phyloP scores from a whole-genome alignment of 2,113 vertebrate genomes.

The Bucco capensis region DNA sequence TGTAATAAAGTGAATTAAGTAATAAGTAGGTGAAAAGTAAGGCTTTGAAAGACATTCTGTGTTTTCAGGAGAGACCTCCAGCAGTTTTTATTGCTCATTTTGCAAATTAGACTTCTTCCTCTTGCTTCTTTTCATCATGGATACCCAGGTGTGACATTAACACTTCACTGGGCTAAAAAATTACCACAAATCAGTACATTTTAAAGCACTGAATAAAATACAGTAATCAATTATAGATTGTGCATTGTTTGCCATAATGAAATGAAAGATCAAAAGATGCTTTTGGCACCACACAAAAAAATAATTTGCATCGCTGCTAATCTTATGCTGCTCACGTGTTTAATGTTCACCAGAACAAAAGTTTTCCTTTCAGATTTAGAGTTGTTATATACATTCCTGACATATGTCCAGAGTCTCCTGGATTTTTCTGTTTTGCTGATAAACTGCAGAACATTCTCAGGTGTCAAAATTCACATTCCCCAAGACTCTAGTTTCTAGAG shows the following conservation, averaged over 20 bases:
- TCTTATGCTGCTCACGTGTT: not conserved
- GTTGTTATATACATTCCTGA: not conserved
- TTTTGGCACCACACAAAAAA: not conserved
- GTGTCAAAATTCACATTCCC: not conserved
- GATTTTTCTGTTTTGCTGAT: not conserved
- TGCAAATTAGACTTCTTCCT: not conserved
- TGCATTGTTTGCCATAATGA: not conserved
- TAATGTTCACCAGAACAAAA: not conserved
- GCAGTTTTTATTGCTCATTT: constrained; percentile 18
- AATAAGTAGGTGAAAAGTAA: not conserved
- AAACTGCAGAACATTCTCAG: not conserved
- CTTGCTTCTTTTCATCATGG: not conserved
- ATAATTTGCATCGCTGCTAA: not conserved
- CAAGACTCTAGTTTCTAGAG: not conserved
- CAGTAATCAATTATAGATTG: not conserved
- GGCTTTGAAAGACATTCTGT: not conserved
- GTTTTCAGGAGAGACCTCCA: not conserved
- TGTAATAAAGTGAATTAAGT: not conserved
- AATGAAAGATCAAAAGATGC: not conserved
- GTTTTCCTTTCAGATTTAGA: not conserved
- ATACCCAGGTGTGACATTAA: not conserved
- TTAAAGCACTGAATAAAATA: not conserved
- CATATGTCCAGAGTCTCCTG: not conserved
- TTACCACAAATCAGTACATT: not conserved
- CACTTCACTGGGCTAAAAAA: not conserved